Evolutionary conservation across 2,797 vertebrate species (phyloP).

Genomic region (Margarornis squamiger): DNA sequence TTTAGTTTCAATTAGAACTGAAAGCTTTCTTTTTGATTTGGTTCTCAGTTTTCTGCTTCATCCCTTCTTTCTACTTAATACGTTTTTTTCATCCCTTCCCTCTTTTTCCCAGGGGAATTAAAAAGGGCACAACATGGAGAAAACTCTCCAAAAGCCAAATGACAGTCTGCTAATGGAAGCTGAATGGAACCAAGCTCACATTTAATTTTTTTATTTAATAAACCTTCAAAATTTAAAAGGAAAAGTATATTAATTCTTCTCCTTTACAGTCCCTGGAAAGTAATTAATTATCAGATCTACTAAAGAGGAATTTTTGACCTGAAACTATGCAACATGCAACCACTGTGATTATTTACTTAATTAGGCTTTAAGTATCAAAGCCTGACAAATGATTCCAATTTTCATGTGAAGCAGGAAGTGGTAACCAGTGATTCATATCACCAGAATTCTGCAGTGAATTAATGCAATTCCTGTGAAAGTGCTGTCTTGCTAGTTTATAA

Average conservation of each 20-base stretch:
- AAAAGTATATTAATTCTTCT: not conserved
- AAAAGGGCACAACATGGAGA: not conserved
- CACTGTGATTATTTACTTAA: not conserved
- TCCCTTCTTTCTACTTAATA: not conserved
- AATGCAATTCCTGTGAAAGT: not conserved
- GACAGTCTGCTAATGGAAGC: not conserved
- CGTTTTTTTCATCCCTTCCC: not conserved
- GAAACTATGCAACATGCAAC: not conserved
- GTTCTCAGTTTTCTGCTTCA: not conserved
- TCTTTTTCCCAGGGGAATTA: not conserved
- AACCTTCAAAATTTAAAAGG: not conserved
- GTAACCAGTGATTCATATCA: not conserved
- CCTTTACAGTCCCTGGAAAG: not conserved
- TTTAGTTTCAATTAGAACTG: not conserved
- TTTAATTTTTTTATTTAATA: not conserved
- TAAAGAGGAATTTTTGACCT: not conserved
- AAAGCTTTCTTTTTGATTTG: not conserved
- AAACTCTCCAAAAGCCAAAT: constrained; percentile 21
- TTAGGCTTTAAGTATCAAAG: not conserved
- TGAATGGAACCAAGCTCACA: not conserved
- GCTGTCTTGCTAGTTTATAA: not conserved
- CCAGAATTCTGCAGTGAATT: not conserved
- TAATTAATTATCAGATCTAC: not conserved
- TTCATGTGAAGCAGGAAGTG: not conserved
- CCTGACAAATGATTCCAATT: not conserved